Evolutionary conservation across 2,888 invertebrate genomes (phyloP).

Genomic region (Cheiracanthium punctorium): DNA sequence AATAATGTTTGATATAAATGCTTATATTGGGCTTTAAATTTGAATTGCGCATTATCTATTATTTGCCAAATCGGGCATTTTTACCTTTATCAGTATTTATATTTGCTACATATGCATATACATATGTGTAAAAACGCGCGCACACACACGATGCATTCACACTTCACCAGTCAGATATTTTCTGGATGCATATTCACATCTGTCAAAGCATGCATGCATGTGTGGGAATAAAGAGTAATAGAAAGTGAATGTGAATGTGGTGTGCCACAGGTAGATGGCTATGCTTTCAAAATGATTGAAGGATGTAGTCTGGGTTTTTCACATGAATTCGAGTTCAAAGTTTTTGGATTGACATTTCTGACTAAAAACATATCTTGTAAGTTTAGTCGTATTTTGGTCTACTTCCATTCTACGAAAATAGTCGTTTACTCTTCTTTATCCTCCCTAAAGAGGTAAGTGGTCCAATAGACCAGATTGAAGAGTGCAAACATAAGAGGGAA

Average conservation of each 20-base stretch:
- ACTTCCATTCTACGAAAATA: constrained; percentile 1
- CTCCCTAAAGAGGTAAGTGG: constrained; percentile 84
- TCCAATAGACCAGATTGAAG: constrained; percentile 96
- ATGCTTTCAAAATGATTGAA: neutral
- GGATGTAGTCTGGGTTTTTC: constrained; percentile 45
- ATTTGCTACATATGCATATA: neutral
- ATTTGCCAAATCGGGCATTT: neutral
- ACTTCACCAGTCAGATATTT: no score
- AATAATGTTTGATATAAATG: no score
- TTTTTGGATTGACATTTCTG: constrained; percentile 23
- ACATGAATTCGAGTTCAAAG: constrained; percentile 51
- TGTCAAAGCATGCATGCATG: no score
- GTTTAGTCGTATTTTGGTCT: neutral
- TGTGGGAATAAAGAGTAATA: no score
- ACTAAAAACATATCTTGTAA: constrained; percentile 23
- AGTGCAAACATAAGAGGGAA: constrained; percentile 96
- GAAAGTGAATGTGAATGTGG: no score
- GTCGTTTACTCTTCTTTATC: constrained; percentile 65
- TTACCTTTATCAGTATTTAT: neutral
- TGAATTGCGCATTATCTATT: no score
- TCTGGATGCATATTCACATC: neutral
- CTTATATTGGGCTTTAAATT: no score
- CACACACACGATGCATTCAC: no score
- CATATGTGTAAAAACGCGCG: neutral
- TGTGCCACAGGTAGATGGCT: constrained; percentile 14